Conservation (phyloP, 2,113 vertebrate genomes). For the Embiotoca jacksoni region DNA sequence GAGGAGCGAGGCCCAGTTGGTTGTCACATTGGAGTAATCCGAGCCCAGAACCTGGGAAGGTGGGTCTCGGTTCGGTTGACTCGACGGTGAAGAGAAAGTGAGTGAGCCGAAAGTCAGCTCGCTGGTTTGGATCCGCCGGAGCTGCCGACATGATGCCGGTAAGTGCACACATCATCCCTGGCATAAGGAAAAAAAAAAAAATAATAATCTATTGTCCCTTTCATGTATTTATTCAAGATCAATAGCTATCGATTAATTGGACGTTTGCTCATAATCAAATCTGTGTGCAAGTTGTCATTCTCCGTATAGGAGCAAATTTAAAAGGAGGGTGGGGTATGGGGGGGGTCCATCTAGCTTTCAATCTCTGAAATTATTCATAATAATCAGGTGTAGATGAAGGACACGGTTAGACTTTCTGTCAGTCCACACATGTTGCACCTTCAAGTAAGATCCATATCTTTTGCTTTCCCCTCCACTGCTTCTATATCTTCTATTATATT, state of each 20-base stretch:
- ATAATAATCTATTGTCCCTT: background rate
- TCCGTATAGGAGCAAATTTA: background rate
- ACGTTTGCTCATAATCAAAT: background rate
- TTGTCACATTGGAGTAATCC: constrained; percentile 64
- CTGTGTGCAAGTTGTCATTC: background rate
- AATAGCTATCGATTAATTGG: background rate
- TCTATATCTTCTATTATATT: background rate
- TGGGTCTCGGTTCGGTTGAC: constrained; percentile 44
- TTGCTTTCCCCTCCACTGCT: background rate
- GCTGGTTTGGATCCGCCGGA: constrained; percentile 59
- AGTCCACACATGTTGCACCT: background rate
- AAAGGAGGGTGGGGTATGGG: too few species aligned
- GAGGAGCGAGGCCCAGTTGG: constrained; percentile 61
- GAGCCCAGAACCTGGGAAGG: constrained; percentile 32
- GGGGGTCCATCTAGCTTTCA: too few species aligned
- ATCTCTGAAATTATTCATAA: background rate
- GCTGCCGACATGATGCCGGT: constrained; percentile 80
- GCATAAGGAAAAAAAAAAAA: background rate
- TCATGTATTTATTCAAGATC: background rate
- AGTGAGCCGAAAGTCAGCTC: constrained; percentile 26
- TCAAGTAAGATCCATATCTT: background rate
- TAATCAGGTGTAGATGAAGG: background rate
- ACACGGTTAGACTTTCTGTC: background rate
- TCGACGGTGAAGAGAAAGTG: constrained; percentile 32
- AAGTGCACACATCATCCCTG: constrained; percentile 30